Evolutionary conservation across 2,888 invertebrate species (phyloP), one percentile per base, ranked within the genome.

Genomic region (Nasonovia ribisnigri): DNA sequence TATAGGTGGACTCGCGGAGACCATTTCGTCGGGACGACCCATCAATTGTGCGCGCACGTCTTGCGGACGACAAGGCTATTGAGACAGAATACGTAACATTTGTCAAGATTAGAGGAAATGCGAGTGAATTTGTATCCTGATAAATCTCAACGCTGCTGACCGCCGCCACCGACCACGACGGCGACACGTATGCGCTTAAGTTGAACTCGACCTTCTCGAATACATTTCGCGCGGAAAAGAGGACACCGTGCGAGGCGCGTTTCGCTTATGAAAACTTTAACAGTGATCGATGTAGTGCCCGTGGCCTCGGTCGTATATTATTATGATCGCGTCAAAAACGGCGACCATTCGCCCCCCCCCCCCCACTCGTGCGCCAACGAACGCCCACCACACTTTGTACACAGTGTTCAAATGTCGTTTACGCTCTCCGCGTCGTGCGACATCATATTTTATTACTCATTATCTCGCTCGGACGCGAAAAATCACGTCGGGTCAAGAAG

Each of bases 81-180:
- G 77, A 84, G 48, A 90, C 36, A 42, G 77, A 77, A 51, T 51
- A 42, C 36, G 77, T 51, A 51, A 42, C 90, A 84, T 90, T 77
- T 77, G 51, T 90, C 90, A 77, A 51, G 77, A 90, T 90, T 90
- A 84, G 26, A 36, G 90, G 29, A 77, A 90, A 90, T 77, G 48
- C 67, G 51, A 90, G 77, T 90, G 77, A 77, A 77, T 77, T 77
- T 42, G 77, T 51, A 26, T 90, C 67, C 67, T 24, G 67, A 67
- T 90, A 46, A 90, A 77, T 48, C 48, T 90, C 48, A 1, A 77
- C 90, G 48, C 16, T 90, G 48, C 16, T 90, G 51, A 48, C 77
- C 43, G 3, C 13, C 26, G 8, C 77, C 36, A 77, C 36, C 36
- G 36, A 77, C 77, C 36, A 77, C 20, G 77, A 67, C 67, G 67